Evolutionary conservation across 2,888 invertebrate genomes (phyloP).

Genomic region (Troglohyphantes excavatus): DNA sequence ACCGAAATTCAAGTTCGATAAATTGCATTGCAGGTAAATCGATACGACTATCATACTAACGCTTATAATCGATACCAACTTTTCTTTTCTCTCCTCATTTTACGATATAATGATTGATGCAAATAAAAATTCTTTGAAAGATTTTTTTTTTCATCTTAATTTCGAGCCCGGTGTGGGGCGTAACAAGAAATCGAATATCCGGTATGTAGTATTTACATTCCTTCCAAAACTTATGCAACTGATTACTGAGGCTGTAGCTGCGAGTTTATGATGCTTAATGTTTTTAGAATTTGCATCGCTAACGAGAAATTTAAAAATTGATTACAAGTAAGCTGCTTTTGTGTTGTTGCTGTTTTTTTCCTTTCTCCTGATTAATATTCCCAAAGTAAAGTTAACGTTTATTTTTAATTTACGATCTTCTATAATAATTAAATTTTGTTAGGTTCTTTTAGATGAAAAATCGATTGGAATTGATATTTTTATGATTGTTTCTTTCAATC

Average conservation of each 20-base stretch:
- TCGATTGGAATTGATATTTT: not conserved
- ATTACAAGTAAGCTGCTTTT: not conserved
- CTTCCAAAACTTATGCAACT: constrained; percentile 8
- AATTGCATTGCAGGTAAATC: constrained; percentile 19
- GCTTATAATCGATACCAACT: constrained; percentile 10
- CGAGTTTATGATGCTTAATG: not conserved
- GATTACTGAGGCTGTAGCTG: not conserved
- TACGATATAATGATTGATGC: constrained; percentile 44
- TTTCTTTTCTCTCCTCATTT: constrained; percentile 31
- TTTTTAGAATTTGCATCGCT: not conserved
- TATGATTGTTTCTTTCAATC: no score
- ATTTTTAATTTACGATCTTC: not conserved
- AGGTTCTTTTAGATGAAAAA: not conserved
- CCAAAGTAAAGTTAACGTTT: not conserved
- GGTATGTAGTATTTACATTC: not conserved
- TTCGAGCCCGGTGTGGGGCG: constrained; percentile 1
- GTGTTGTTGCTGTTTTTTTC: not conserved
- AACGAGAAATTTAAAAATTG: not conserved
- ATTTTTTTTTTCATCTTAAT: constrained; percentile 46
- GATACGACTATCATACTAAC: constrained; percentile 36
- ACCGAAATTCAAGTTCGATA: constrained; percentile 41
- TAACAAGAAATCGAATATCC: constrained; percentile 45
- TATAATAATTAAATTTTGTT: not conserved
- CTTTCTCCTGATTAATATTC: not conserved
- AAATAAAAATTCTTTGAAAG: constrained; percentile 26